Conservation (phyloP, 2,888 invertebrate genomes). For the Sabellastarte sp. region DNA sequence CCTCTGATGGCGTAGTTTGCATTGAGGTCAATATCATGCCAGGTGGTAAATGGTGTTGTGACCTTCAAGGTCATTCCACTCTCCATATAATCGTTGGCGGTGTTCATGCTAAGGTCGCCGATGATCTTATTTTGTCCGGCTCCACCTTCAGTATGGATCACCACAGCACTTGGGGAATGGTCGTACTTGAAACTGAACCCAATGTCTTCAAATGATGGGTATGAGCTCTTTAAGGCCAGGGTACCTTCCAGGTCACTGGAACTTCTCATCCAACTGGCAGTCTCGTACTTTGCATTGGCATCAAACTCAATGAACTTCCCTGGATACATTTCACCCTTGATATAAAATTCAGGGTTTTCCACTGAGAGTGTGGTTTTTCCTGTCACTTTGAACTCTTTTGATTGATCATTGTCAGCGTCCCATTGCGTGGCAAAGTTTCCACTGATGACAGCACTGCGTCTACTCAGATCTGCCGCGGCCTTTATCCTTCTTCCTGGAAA, state of each 20-base stretch:
- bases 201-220: neutral
- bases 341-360: conserved; percentile 14
- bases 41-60: neutral
- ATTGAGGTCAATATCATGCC: neutral
- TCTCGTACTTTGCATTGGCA: conserved; percentile 15
- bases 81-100: too few relatives aligned
- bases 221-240: neutral
- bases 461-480: neutral
- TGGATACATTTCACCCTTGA: conserved; percentile 9
- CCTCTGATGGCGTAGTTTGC: neutral
- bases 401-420: conserved; percentile 14
- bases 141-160: conserved; percentile 22
- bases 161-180: conserved; percentile 2
- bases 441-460: neutral
- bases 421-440: conserved; percentile 13
- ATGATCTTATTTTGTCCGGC: neutral
- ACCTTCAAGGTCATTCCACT: conserved; percentile 9
- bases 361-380: conserved; percentile 12
- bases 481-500: neutral
- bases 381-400: conserved; percentile 10
- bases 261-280: conserved; percentile 11
- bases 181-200: conserved; percentile 1
- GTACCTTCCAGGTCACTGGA: conserved; percentile 16
- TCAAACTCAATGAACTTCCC: conserved; percentile 17
- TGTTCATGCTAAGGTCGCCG: conserved; percentile 7